phyloP scores from a whole-genome alignment of 2,797 vertebrate genomes.

The Danio tinwini region DNA sequence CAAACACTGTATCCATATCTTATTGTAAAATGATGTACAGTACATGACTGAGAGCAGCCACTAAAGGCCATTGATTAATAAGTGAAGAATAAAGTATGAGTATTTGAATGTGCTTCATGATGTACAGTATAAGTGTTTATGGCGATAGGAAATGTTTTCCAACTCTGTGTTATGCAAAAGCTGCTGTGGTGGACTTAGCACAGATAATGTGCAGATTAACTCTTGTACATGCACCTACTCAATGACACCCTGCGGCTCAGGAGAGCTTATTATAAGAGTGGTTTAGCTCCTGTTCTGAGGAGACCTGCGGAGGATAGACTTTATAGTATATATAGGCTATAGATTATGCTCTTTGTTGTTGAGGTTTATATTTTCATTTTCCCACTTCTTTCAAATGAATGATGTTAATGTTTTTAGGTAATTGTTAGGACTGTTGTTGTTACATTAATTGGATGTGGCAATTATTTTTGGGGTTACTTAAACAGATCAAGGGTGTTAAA shows the following conservation, averaged over 20 bases:
- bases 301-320: not conserved
- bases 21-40: too few species aligned
- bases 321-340: not conserved
- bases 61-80: too few species aligned
- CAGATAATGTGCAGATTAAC: constrained; percentile 49
- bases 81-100: not conserved
- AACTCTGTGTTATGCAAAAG: constrained; percentile 35
- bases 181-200: constrained; percentile 8
- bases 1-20: too few species aligned
- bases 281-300: constrained; percentile 6
- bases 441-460: not conserved
- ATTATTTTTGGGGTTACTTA: constrained; percentile 1
- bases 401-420: not conserved
- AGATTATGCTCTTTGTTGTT: not conserved
- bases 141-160: not conserved
- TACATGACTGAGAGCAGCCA: too few species aligned
- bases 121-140: not conserved
- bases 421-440: not conserved
- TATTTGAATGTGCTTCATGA: not conserved
- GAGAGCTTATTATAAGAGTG: constrained; percentile 34
- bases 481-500: not conserved
- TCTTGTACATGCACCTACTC: constrained; percentile 32
- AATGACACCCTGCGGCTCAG: constrained; percentile 34
- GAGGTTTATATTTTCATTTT: not conserved
- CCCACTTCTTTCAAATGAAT: not conserved